A percentile compares a stretch with the other conserved stretches of the same genome.
phyloP scores from a whole-genome alignment of 2,113 vertebrate genomes.

The Salvelinus namaycush region DNA sequence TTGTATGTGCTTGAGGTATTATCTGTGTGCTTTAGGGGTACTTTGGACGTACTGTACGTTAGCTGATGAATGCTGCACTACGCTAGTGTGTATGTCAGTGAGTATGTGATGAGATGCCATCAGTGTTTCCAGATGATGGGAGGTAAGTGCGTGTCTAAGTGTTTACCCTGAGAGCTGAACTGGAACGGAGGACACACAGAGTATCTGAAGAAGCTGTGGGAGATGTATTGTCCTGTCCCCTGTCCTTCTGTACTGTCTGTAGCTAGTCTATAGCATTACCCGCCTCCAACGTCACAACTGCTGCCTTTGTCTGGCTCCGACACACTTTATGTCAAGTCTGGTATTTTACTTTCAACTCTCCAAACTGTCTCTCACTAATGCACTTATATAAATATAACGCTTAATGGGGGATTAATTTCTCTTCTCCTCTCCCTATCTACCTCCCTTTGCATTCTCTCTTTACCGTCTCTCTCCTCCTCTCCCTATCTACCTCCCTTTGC shows the following conservation, averaged over 20 bases:
- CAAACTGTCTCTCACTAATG: constrained; percentile 49
- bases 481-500: no score
- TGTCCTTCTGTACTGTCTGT: constrained; percentile 29
- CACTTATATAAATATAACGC: constrained; percentile 37
- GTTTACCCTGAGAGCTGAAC: constrained; percentile 35
- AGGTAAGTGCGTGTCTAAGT: constrained; percentile 1
- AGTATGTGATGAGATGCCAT: background rate
- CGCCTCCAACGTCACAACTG: background rate
- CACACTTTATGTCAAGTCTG: constrained; percentile 60
- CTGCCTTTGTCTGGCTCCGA: constrained; percentile 50
- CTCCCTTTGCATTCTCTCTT: no score
- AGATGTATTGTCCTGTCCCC: constrained; percentile 51
- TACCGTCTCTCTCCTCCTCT: background rate
- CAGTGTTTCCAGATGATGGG: background rate
- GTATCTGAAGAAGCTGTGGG: constrained; percentile 10
- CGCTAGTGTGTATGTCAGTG: background rate
- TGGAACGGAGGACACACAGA: background rate
- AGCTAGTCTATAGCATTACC: constrained; percentile 52
- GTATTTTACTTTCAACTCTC: constrained; percentile 43
- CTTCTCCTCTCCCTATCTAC: no score
- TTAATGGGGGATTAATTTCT: constrained; percentile 21
- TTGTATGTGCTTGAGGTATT: background rate
- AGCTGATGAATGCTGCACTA: background rate
- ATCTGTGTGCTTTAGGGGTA: background rate
- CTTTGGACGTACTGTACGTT: background rate